phyloP scores from a whole-genome alignment of 2,888 invertebrate species.

The Cephus sareptanus region DNA sequence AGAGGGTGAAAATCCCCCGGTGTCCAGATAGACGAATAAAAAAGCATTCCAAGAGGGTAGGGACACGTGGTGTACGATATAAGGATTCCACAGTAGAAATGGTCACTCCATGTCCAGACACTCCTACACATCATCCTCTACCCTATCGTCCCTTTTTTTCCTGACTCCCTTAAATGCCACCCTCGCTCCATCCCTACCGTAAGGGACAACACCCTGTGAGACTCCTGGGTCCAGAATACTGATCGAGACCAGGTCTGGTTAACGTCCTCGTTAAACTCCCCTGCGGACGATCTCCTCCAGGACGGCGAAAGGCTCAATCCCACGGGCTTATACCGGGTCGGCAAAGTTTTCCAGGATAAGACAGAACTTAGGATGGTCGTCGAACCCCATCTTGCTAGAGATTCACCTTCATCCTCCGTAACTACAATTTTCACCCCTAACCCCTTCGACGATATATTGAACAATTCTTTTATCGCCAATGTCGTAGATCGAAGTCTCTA shows the following conservation, averaged over 20 bases:
- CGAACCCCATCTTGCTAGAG: not conserved
- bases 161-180: too few relatives aligned
- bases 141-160: not conserved
- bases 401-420: not conserved
- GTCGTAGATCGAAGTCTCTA: not conserved
- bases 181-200: not conserved
- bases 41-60: not conserved
- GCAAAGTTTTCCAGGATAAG: not conserved
- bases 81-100: not conserved
- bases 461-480: not conserved
- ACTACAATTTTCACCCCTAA: not conserved
- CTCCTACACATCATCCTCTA: not conserved
- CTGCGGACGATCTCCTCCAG: conserved; percentile 21
- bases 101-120: not conserved
- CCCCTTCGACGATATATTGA: not conserved
- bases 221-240: not conserved
- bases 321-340: conserved; percentile 4
- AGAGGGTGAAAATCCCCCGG: not conserved
- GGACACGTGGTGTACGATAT: not conserved
- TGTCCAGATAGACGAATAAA: not conserved
- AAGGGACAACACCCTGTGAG: not conserved
- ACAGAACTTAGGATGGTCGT: not conserved
- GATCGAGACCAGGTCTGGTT: conserved; percentile 21
- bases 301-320: conserved; percentile 4
- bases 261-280: conserved; percentile 29